These are phyloP conservation scores for Catostomus latipinnis DNA, from an alignment of 2,797 vertebrate genomes.

Conservation along the genomic window DNA sequence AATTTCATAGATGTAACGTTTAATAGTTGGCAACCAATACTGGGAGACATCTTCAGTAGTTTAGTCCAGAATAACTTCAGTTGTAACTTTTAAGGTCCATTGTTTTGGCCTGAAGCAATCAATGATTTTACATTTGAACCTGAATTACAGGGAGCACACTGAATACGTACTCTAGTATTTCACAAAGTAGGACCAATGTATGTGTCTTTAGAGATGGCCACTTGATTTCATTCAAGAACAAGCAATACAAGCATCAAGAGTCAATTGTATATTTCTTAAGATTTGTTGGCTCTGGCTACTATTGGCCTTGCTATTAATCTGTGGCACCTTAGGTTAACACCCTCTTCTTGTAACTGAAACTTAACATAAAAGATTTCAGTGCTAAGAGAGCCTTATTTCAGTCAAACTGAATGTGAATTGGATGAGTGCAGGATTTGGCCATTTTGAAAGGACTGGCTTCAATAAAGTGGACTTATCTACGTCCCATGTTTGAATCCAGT, in stretches of 20 bases:
- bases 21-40: slow-evolving; percentile 30
- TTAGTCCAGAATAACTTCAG: slow-evolving; percentile 7
- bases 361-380: slow-evolving; percentile 43
- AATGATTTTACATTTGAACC: slow-evolving; percentile 39
- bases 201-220: slow-evolving; percentile 46
- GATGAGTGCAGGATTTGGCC: slow-evolving; percentile 57
- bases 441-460: slow-evolving; percentile 48
- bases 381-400: slow-evolving; percentile 62
- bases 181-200: slow-evolving; percentile 54
- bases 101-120: slow-evolving; percentile 47
- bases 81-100: slow-evolving; percentile 22
- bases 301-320: slow-evolving; percentile 41
- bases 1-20: slow-evolving; percentile 36
- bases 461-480: slow-evolving; percentile 3
- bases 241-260: slow-evolving; percentile 59
- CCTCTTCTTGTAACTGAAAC: slow-evolving; percentile 57
- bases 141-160: slow-evolving; percentile 48
- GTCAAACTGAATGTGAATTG: slow-evolving; percentile 63
- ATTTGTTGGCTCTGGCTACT: slow-evolving; percentile 47
- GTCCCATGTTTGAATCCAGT: slow-evolving; percentile 42
- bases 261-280: slow-evolving; percentile 51
- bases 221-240: slow-evolving; percentile 52
- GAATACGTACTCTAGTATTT: slow-evolving; percentile 49
- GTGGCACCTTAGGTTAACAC: slow-evolving; percentile 60
- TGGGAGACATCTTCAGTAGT: slow-evolving; percentile 12